phyloP scores from a whole-genome alignment of 2,888 invertebrate species.

The Tenodera sinensis region DNA sequence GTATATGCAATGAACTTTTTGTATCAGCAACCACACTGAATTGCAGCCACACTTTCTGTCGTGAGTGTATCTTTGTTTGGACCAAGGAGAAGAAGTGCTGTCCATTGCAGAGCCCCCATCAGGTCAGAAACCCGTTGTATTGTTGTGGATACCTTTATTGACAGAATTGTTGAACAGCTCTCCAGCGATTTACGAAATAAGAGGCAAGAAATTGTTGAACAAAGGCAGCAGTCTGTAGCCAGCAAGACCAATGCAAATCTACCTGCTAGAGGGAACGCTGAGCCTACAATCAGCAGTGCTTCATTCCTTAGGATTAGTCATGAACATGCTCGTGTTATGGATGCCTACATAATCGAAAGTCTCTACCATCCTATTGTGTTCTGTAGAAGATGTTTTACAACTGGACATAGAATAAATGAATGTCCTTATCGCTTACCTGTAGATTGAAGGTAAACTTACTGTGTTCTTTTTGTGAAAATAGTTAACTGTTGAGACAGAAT shows the following conservation, averaged over 20 bases:
- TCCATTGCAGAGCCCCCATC: slow-evolving; percentile 60
- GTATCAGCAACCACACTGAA: no score
- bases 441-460: no score
- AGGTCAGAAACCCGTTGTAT: slow-evolving; percentile 56
- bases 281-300: not conserved
- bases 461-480: no score
- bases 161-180: slow-evolving; percentile 62
- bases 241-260: not conserved
- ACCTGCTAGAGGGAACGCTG: not conserved
- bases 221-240: slow-evolving; percentile 39
- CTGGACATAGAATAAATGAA: no score
- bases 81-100: slow-evolving; percentile 63
- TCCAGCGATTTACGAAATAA: slow-evolving; percentile 56
- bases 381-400: no score
- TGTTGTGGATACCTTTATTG: slow-evolving; percentile 69
- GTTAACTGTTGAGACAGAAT: no score
- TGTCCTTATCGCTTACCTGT: no score
- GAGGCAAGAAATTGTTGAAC: slow-evolving; percentile 52
- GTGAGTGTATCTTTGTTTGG: slow-evolving; percentile 67
- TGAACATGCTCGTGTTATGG: no score
- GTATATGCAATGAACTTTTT: slow-evolving; percentile 73
- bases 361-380: no score
- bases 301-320: no score
- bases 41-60: slow-evolving; percentile 68
- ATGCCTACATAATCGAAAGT: no score